Percentiles rank a stretch among this genome's conserved stretches.
Conservation (phyloP, 1,140 invertebrate species). For the Portunus trituberculatus region DNA sequence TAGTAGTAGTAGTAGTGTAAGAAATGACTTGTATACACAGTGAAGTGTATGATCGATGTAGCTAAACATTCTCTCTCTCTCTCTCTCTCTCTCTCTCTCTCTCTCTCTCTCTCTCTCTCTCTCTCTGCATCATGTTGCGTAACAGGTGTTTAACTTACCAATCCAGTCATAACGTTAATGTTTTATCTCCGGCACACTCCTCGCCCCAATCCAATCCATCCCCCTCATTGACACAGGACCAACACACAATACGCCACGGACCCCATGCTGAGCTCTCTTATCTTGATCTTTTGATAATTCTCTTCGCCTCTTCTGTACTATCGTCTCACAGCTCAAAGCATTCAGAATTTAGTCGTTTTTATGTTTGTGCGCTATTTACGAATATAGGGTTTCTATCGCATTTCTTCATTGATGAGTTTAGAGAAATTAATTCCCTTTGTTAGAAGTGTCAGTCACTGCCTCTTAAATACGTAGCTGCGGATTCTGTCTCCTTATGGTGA, state of each 20-base stretch:
- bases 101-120: slow-evolving; percentile 20
- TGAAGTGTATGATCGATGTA: too few relatives aligned
- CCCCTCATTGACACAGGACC: not conserved
- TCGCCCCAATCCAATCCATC: not conserved
- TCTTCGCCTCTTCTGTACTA: not conserved
- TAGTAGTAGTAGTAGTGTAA: too few relatives aligned
- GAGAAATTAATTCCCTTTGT: too few relatives aligned
- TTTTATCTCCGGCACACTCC: not conserved
- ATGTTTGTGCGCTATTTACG: not conserved
- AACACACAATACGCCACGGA: not conserved
- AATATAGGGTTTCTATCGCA: not conserved
- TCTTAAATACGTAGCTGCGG: too few relatives aligned
- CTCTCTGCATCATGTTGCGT: not conserved
- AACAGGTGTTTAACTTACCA: not conserved
- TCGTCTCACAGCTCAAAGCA: not conserved
- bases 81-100: slow-evolving; percentile 20
- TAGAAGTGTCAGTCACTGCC: too few relatives aligned
- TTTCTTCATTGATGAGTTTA: too few relatives aligned
- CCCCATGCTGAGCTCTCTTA: not conserved
- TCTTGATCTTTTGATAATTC: not conserved
- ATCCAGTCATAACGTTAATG: not conserved
- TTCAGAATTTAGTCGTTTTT: not conserved
- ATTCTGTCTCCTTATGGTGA: too few relatives aligned
- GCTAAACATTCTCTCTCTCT: not conserved
- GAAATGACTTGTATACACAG: too few relatives aligned